These are phyloP conservation scores for Psittacula derbiana DNA, from an alignment of 2,797 vertebrate species.

Conservation along the genomic window DNA sequence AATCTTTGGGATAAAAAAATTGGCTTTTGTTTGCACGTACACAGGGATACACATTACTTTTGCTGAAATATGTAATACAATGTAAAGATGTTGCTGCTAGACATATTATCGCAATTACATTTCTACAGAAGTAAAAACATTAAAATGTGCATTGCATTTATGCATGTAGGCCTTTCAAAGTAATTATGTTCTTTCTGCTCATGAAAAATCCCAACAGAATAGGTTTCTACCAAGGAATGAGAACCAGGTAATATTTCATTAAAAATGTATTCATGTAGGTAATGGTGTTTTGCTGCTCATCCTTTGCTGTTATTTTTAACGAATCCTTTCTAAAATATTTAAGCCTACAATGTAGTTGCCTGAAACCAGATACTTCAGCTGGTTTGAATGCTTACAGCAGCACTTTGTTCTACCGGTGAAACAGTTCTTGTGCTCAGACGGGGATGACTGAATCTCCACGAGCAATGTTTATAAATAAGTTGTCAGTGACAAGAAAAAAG, in stretches of 20 bases:
- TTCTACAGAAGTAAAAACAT: conserved; percentile 34
- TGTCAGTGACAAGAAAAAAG: not conserved
- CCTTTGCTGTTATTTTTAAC: conserved; percentile 62
- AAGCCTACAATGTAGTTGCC: conserved; percentile 44
- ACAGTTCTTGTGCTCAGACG: not conserved
- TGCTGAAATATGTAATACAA: not conserved
- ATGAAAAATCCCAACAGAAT: conserved; percentile 39
- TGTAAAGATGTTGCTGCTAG: not conserved
- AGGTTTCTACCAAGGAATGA: conserved; percentile 14
- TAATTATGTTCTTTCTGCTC: conserved; percentile 47
- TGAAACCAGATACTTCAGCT: conserved; percentile 50
- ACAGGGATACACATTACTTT: not conserved
- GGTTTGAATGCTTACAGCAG: conserved; percentile 4
- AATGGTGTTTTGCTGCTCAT: conserved; percentile 61
- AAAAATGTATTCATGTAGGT: conserved; percentile 53
- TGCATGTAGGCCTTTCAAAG: conserved; percentile 32
- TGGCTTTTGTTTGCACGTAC: not conserved
- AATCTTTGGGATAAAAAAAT: not conserved
- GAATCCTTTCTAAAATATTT: conserved; percentile 64
- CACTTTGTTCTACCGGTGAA: conserved; percentile 25
- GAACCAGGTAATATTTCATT: conserved; percentile 53
- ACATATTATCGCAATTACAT: conserved; percentile 43
- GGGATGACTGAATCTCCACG: not conserved
- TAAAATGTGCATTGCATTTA: conserved; percentile 37
- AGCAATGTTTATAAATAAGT: conserved; percentile 47